These are phyloP conservation scores for Psammodynastes pulverulentus DNA, from an alignment of 2,113 vertebrate genomes.

Conservation along the genomic window DNA sequence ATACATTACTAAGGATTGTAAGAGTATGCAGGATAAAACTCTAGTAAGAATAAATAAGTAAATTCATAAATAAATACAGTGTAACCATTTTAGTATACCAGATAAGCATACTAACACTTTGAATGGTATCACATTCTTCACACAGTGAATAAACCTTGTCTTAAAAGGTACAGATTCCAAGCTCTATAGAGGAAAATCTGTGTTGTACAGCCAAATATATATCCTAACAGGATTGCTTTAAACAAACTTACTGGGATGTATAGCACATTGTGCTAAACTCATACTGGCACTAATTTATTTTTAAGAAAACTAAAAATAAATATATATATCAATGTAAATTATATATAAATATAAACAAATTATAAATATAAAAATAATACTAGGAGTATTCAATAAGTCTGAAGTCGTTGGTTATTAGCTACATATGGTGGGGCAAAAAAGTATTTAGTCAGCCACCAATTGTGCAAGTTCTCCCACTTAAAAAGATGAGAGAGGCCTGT, in stretches of 20 bases:
- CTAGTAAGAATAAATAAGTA: not conserved
- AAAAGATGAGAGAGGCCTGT: no score
- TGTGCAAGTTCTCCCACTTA: no score
- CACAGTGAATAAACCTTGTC: not conserved
- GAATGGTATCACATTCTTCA: not conserved
- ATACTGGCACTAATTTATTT: not conserved
- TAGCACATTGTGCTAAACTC: not conserved
- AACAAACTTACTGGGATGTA: not conserved
- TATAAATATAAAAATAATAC: not conserved
- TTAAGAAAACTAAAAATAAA: not conserved
- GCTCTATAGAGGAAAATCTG: not conserved
- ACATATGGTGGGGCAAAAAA: no score
- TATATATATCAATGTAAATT: no score
- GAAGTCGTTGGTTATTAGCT: slow-evolving; percentile 46
- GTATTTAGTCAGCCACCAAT: no score
- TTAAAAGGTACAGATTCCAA: not conserved
- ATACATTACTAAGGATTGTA: not conserved
- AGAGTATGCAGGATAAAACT: not conserved
- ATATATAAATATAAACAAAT: no score
- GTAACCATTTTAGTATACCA: not conserved
- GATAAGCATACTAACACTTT: not conserved
- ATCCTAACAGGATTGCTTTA: slow-evolving; percentile 1
- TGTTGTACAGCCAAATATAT: not conserved
- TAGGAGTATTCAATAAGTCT: not conserved
- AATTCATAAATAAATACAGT: not conserved